phyloP scores from a whole-genome alignment of 2,888 invertebrate genomes.

The Patella pellucida region DNA sequence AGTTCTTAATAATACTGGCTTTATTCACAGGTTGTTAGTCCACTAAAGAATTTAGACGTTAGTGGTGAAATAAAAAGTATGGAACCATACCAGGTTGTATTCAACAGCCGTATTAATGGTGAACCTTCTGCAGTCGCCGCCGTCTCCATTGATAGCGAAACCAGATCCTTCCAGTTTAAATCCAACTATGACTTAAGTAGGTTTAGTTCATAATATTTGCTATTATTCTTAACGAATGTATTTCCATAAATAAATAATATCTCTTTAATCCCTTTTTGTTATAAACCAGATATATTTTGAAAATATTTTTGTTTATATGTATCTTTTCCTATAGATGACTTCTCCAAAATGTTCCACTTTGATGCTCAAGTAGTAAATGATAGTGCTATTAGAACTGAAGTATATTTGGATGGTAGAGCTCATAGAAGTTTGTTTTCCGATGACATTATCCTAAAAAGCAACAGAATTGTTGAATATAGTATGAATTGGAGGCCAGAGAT shows the following conservation, averaged over 20 bases:
- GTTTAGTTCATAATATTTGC: background rate
- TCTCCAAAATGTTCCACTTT: conserved; percentile 47
- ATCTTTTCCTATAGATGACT: conserved; percentile 36
- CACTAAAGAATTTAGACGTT: conserved; percentile 47
- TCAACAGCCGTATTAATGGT: conserved; percentile 2
- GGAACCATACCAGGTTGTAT: conserved; percentile 32
- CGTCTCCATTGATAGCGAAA: background rate
- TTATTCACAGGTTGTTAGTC: conserved; percentile 43
- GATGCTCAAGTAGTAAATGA: conserved; percentile 48
- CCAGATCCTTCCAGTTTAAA: conserved; percentile 28
- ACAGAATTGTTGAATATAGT: conserved; percentile 51
- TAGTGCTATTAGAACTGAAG: conserved; percentile 46
- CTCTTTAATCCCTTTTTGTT: background rate
- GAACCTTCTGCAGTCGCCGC: conserved; percentile 9
- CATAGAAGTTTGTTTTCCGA: conserved; percentile 44
- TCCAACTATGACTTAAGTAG: conserved; percentile 46
- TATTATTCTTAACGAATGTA: too few relatives aligned
- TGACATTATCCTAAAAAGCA: conserved; percentile 49
- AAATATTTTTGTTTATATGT: conserved; percentile 27
- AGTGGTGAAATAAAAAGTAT: conserved; percentile 35
- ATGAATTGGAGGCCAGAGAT: conserved; percentile 55
- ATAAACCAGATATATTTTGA: background rate
- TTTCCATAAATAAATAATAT: too few relatives aligned
- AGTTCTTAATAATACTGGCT: background rate
- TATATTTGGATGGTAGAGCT: conserved; percentile 41